Evolutionary conservation across 2,113 vertebrate species (phyloP).

Genomic region (Otis tarda): DNA sequence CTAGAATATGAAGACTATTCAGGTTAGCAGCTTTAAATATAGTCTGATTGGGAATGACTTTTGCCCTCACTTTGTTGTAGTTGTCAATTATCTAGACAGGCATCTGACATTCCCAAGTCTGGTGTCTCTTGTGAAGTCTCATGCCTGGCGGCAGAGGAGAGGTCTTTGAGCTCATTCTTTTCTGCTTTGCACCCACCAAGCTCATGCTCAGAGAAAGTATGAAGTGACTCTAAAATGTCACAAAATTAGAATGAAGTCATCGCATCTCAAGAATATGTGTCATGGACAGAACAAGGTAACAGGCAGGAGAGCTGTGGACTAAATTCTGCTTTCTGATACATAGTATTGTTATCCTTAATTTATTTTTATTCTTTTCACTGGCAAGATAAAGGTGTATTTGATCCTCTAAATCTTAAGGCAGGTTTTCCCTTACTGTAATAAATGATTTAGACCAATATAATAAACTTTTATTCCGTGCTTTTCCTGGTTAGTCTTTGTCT

Average conservation of each 20-base stretch:
- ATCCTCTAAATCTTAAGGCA: not conserved
- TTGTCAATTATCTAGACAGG: slow-evolving; percentile 43
- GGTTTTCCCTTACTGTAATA: not conserved
- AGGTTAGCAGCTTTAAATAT: slow-evolving; percentile 53
- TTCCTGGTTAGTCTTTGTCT: not conserved
- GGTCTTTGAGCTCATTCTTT: not conserved
- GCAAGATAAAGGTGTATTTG: not conserved
- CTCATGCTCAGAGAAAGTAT: not conserved
- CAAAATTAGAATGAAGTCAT: not conserved
- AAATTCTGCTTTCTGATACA: not conserved
- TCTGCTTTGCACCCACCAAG: not conserved
- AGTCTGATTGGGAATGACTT: slow-evolving; percentile 25
- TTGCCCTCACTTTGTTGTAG: slow-evolving; percentile 27
- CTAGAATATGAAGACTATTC: not conserved
- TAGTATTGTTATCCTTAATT: not conserved
- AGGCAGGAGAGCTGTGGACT: not conserved
- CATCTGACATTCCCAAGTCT: not conserved
- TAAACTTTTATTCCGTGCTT: not conserved
- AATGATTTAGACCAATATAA: not conserved
- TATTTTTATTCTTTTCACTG: not conserved
- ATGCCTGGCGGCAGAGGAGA: not conserved
- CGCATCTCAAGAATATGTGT: not conserved
- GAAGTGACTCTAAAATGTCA: not conserved
- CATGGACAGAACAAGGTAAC: not conserved
- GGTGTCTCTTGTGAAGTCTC: not conserved